These are phyloP conservation scores for Amphipyra berbera DNA, from an alignment of 2,888 invertebrate species.

Conservation along the genomic window DNA sequence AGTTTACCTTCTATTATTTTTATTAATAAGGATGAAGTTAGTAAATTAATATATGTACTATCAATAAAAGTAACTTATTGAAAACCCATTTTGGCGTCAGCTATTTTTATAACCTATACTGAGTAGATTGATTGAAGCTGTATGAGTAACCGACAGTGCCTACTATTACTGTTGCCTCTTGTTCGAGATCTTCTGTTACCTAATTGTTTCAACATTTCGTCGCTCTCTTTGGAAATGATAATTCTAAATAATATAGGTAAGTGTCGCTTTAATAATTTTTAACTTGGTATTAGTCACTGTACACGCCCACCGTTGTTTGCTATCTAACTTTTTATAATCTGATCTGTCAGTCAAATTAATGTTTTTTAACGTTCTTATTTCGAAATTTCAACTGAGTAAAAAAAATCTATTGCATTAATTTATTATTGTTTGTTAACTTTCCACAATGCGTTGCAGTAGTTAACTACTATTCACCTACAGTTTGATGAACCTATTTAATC, in stretches of 20 bases:
- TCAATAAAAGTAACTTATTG: conserved; percentile 43
- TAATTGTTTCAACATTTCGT: conserved; percentile 47
- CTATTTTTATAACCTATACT: conserved; percentile 85
- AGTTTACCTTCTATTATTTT: conserved; percentile 53
- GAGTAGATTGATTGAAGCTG: conserved; percentile 72
- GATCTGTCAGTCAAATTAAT: background rate
- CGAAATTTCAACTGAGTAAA: conserved; percentile 15
- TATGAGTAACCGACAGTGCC: conserved; percentile 76
- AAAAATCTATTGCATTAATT: conserved; percentile 7
- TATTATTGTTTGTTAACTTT: background rate
- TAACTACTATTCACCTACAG: conserved; percentile 4
- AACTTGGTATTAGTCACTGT: conserved; percentile 47
- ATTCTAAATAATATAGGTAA: conserved; percentile 59
- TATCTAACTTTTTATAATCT: conserved; percentile 15
- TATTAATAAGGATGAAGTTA: conserved; percentile 50
- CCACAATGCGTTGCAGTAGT: background rate
- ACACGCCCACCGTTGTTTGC: conserved; percentile 63
- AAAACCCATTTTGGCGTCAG: conserved; percentile 61
- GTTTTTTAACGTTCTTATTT: conserved; percentile 14
- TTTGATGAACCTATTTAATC: conserved; percentile 41
- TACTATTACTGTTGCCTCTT: conserved; percentile 65
- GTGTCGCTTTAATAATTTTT: conserved; percentile 53
- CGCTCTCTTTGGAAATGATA: conserved; percentile 53
- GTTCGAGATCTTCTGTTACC: conserved; percentile 44
- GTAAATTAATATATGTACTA: conserved; percentile 42